phyloP scores from a whole-genome alignment of 2,113 vertebrate species.

The Sinocyclocheilus anophthalmus region DNA sequence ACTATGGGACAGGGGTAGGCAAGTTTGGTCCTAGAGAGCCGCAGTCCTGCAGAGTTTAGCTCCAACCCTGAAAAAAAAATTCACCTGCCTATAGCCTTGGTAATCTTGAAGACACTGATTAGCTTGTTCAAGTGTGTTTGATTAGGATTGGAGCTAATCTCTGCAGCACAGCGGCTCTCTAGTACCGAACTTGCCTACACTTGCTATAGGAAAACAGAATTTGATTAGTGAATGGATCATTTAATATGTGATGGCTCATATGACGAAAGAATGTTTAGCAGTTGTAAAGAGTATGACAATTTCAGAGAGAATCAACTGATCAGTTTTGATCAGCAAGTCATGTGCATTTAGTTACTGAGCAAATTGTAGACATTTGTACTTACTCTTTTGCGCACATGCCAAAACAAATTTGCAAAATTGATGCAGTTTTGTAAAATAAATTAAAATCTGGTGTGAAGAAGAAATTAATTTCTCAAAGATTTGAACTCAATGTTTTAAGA shows the following conservation, averaged over 20 bases:
- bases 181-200: no score
- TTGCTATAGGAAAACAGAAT: neutral
- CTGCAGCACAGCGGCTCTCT: no score
- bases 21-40: no score
- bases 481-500: neutral
- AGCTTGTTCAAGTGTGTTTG: no score
- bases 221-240: neutral
- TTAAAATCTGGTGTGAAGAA: neutral
- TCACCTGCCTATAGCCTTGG: no score
- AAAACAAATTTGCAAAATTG: neutral
- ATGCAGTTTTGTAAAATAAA: no score
- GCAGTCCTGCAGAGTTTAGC: no score
- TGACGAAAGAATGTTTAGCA: neutral
- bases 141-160: no score
- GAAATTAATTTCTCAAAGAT: neutral
- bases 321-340: no score
- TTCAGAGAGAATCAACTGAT: no score
- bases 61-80: no score
- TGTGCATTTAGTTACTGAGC: neutral
- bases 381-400: neutral
- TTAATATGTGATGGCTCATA: neutral
- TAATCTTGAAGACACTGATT: no score
- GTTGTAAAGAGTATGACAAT: neutral
- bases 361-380: neutral
- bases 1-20: neutral